These are phyloP conservation scores for Drosophila seclusa DNA, from an alignment of 2,888 invertebrate species.

Conservation along the genomic window DNA sequence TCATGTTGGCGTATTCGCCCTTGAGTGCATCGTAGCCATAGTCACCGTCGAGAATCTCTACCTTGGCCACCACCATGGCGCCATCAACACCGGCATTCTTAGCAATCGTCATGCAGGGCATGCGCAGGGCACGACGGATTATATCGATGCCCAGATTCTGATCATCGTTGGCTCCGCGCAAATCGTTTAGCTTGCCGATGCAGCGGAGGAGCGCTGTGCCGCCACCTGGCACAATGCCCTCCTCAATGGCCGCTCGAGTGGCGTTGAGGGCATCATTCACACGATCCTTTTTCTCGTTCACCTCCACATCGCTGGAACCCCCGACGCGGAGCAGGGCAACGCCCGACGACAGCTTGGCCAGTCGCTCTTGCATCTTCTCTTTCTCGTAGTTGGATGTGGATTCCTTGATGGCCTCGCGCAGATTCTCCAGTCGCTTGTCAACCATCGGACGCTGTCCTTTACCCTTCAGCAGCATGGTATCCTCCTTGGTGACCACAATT, in stretches of 20 bases:
- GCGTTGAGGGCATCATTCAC: conserved; percentile 97
- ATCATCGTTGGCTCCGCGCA: conserved; percentile 90
- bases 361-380: conserved; percentile 95
- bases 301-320: conserved; percentile 95
- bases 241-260: conserved; percentile 96
- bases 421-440: conserved; percentile 91
- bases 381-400: conserved; percentile 97
- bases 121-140: conserved; percentile 92
- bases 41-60: conserved; percentile 91
- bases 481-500: conserved; percentile 96
- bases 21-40: conserved; percentile 96
- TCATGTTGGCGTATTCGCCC: conserved; percentile 96
- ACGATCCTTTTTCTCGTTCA: conserved; percentile 97
- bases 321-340: conserved; percentile 92
- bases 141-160: conserved; percentile 90
- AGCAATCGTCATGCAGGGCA: conserved; percentile 96
- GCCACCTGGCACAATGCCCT: conserved; percentile 98
- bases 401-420: conserved; percentile 93
- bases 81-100: conserved; percentile 97
- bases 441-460: conserved; percentile 93
- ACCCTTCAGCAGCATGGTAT: conserved; percentile 90
- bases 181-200: conserved; percentile 88
- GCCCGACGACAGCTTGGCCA: conserved; percentile 94
- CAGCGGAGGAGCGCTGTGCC: conserved; percentile 95
- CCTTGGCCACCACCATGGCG: conserved; percentile 95